These are phyloP conservation scores for Cricetomys ansorgei DNA, from an alignment of 2,113 vertebrate species.

Conservation along the genomic window DNA sequence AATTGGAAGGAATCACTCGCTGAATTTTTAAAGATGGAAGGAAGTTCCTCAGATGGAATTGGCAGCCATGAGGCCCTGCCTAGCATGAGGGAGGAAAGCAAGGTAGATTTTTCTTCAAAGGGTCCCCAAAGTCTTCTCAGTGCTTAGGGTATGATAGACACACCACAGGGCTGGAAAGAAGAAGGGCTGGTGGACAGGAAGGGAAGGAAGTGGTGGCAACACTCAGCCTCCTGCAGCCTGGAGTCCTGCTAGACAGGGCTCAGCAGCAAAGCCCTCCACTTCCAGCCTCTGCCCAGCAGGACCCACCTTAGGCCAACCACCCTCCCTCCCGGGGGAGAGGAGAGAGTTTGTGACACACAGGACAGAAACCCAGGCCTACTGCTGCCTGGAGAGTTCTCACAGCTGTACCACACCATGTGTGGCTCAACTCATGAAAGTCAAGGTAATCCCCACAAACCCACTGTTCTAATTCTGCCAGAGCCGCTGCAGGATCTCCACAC, in stretches of 20 bases:
- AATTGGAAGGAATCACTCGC: not conserved
- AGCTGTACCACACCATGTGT: not conserved
- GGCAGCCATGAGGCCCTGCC: not conserved
- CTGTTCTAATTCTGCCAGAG: not conserved
- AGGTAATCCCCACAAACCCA: not conserved
- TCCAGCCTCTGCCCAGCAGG: slow-evolving; percentile 8
- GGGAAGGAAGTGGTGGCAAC: not conserved
- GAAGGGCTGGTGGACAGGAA: not conserved
- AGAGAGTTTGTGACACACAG: not conserved
- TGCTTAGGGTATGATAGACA: not conserved
- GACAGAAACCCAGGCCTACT: not conserved
- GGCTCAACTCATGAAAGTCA: not conserved
- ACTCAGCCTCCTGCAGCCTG: not conserved
- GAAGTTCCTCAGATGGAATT: not conserved
- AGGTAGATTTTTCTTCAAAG: not conserved
- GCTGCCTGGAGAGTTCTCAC: not conserved
- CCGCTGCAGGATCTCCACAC: not conserved
- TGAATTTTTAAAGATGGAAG: slow-evolving; percentile 4
- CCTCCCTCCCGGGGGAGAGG: not conserved
- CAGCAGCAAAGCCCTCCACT: not conserved
- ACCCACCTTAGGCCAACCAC: not conserved
- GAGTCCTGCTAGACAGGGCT: not conserved
- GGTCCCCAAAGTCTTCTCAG: not conserved
- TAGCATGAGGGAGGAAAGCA: not conserved
- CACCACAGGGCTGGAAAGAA: not conserved